Evolutionary conservation across 2,888 invertebrate genomes (phyloP).

Genomic region (Eilema sororculum): DNA sequence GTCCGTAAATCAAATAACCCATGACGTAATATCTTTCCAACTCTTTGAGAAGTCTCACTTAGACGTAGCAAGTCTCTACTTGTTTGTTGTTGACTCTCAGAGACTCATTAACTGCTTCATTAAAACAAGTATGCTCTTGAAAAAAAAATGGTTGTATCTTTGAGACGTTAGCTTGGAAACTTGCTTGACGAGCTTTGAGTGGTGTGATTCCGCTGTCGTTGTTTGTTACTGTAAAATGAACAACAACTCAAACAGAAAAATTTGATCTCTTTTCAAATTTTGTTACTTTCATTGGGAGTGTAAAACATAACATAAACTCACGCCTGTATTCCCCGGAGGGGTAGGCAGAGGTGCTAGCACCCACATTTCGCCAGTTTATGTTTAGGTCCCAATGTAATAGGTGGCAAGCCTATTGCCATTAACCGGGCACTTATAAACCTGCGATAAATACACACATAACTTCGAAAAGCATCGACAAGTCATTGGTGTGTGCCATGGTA

Average conservation of each 20-base stretch:
- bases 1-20: conserved; percentile 35
- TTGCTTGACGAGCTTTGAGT: conserved; percentile 30
- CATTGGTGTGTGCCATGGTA: too few relatives aligned
- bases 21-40: conserved; percentile 37
- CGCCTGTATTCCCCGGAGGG: too few relatives aligned
- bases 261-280: background rate
- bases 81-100: conserved; percentile 72
- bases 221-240: background rate
- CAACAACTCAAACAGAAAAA: background rate
- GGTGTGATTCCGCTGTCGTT: background rate
- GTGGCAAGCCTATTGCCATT: too few relatives aligned
- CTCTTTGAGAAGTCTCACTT: conserved; percentile 49
- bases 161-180: conserved; percentile 32
- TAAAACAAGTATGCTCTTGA: conserved; percentile 73
- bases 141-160: conserved; percentile 57
- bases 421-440: too few relatives aligned
- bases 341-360: too few relatives aligned
- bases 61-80: conserved; percentile 52
- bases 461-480: too few relatives aligned
- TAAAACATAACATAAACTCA: too few relatives aligned
- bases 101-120: conserved; percentile 81
- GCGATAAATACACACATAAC: too few relatives aligned
- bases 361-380: too few relatives aligned
- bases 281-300: too few relatives aligned
- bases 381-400: too few relatives aligned